Evolutionary conservation across 2,113 vertebrate genomes (phyloP).

Genomic region (Silurus meridionalis): DNA sequence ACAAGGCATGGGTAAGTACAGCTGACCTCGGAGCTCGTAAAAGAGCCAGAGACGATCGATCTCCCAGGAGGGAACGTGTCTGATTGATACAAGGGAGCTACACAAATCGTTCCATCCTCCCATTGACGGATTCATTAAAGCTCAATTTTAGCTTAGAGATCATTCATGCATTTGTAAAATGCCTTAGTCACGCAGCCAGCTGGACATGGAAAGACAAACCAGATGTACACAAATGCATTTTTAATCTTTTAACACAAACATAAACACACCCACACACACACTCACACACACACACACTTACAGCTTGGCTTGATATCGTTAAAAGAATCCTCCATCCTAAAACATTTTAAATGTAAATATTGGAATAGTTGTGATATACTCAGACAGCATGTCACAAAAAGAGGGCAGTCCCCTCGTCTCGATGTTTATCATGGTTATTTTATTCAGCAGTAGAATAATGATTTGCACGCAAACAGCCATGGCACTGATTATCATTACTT

Average conservation of each 20-base stretch:
- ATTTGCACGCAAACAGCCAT: not conserved
- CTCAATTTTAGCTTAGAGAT: conserved; percentile 21
- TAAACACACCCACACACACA: not conserved
- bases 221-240: conserved; percentile 2
- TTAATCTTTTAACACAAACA: not conserved
- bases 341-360: not conserved
- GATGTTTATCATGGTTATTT: conserved; percentile 5
- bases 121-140: conserved; percentile 49
- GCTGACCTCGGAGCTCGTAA: conserved; percentile 24
- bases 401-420: not conserved
- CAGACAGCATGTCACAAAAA: not conserved
- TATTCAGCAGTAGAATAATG: not conserved
- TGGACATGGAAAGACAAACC: not conserved
- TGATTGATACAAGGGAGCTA: conserved; percentile 47
- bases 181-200: conserved; percentile 5
- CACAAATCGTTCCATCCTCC: conserved; percentile 42
- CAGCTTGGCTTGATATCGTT: not conserved
- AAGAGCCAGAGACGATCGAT: conserved; percentile 38
- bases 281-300: not conserved
- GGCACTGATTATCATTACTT: not conserved
- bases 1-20: not conserved
- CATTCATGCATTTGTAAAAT: conserved; percentile 4
- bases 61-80: conserved; percentile 22
- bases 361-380: not conserved
- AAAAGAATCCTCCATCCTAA: not conserved